Percentiles rank a stretch among this genome's conserved stretches.
These are phyloP conservation scores for Parnassius mnemosyne DNA, from an alignment of 2,888 invertebrate genomes.

Conservation along the genomic window DNA sequence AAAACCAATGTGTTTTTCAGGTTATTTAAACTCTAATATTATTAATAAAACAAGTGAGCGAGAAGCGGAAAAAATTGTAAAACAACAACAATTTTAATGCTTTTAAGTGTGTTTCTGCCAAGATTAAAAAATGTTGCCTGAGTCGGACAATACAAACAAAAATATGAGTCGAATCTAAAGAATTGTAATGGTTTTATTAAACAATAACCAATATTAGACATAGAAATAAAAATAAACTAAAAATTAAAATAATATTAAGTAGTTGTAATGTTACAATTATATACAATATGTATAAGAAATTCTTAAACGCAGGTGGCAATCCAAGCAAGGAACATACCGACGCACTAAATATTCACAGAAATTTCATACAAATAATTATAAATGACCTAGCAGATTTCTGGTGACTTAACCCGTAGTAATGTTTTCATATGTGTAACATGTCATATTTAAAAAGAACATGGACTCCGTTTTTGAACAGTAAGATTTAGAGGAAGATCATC, in stretches of 20 bases:
- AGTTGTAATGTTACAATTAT: slow-evolving; percentile 12
- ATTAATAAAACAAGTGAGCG: no score
- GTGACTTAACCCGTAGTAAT: slow-evolving; percentile 13
- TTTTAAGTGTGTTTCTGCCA: no score
- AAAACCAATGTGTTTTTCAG: no score
- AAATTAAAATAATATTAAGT: slow-evolving; percentile 15
- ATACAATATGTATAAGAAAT: slow-evolving; percentile 15
- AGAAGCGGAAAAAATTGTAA: no score
- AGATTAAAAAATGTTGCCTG: no score
- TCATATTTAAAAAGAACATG: slow-evolving; percentile 29
- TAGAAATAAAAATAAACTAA: slow-evolving; percentile 1
- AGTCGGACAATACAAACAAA: neutral
- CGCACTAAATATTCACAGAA: neutral
- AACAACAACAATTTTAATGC: no score
- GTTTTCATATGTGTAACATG: neutral
- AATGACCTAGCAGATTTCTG: slow-evolving; percentile 7
- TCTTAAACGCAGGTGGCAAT: slow-evolving; percentile 9
- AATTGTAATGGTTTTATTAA: neutral
- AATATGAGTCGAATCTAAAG: neutral
- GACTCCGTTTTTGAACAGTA: slow-evolving; percentile 47
- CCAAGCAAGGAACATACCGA: neutral
- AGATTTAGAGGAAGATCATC: slow-evolving; percentile 66
- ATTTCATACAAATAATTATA: slow-evolving; percentile 18
- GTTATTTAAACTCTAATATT: no score
- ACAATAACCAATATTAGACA: neutral